phyloP scores from a whole-genome alignment of 1,140 invertebrate genomes.

The Tetramorium parvispinum region DNA sequence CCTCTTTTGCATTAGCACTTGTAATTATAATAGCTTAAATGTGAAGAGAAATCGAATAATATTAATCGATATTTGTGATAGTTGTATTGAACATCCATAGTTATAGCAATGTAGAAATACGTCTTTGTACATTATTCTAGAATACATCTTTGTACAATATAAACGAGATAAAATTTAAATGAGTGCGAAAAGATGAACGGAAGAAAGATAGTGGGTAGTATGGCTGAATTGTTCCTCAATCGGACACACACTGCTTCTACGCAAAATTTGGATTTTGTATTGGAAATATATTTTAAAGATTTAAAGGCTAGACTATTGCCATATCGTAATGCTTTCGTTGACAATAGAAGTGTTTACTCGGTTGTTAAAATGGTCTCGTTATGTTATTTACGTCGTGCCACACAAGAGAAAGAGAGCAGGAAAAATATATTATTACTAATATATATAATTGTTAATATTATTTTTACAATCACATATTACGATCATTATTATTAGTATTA shows the following conservation, averaged over 20 bases:
- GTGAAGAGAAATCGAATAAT: conserved; percentile 41
- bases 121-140: conserved; percentile 70
- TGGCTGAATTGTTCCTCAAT: conserved; percentile 64
- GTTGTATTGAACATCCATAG: conserved; percentile 70
- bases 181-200: conserved; percentile 42
- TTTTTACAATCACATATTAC: conserved; percentile 45
- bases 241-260: conserved; percentile 45
- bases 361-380: conserved; percentile 67
- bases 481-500: conserved; percentile 24
- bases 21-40: conserved; percentile 61
- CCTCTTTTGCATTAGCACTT: conserved; percentile 46
- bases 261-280: conserved; percentile 17
- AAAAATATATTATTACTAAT: conserved; percentile 71
- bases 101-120: conserved; percentile 59
- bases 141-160: conserved; percentile 68
- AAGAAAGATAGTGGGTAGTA: conserved; percentile 57
- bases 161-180: conserved; percentile 61
- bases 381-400: conserved; percentile 75
- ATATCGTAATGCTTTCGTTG: conserved; percentile 50
- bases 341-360: conserved; percentile 49
- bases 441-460: conserved; percentile 62
- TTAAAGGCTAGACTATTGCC: conserved; percentile 55
- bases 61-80: conserved; percentile 59
- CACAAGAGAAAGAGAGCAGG: conserved; percentile 70
- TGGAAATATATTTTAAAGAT: conserved; percentile 49